Evolutionary conservation across 2,888 invertebrate genomes (phyloP), one percentile per base, ranked within the genome.

Genomic region (Branchellion lobata): DNA sequence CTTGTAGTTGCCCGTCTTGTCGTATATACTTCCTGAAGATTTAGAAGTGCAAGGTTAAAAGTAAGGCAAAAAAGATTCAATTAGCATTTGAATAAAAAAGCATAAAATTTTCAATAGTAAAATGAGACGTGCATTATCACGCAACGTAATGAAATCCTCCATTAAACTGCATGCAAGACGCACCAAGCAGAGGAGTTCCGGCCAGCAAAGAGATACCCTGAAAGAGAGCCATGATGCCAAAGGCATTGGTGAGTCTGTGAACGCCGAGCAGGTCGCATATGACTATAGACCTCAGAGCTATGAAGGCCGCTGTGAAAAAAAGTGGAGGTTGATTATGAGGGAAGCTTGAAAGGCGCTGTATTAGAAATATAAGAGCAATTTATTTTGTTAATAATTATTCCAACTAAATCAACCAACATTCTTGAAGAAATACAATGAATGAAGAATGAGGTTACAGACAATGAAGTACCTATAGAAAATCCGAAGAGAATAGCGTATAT

Each of bases 401-500:
- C 53, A 51, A 51, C 14, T 51, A 51, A n/a, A n/a, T n/a, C n/a
- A n/a, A n/a, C n/a, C n/a, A n/a, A n/a, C n/a, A n/a, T n/a, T n/a
- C n/a, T n/a, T n/a, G n/a, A n/a, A n/a, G n/a, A n/a, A n/a, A n/a
- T n/a, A n/a, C n/a, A n/a, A n/a, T n/a, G n/a, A n/a, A n/a, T n/a
- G n/a, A n/a, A n/a, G n/a, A n/a, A n/a, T n/a, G n/a, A n/a, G n/a
- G n/a, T n/a, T n/a, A n/a, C n/a, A n/a, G 36, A 97, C 83, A 83
- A 77, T 1, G 74, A 80, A 31, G 68, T 47, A 83, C 83, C 82
- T 27, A 83, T 82, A 81, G 94, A 91, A 80, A 95, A 89, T 81
- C 97, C 97, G 86, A 96, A 98, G n/a, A 94, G 86, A 1, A 91
- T 90, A 47, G 93, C 92, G 87, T 93, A 96, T 47, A 90, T 88